Base-by-base conservation (phyloP, 30 jellyfish, hydroid and myxozoan genomes). In the Pelagia noctiluca region DNA sequence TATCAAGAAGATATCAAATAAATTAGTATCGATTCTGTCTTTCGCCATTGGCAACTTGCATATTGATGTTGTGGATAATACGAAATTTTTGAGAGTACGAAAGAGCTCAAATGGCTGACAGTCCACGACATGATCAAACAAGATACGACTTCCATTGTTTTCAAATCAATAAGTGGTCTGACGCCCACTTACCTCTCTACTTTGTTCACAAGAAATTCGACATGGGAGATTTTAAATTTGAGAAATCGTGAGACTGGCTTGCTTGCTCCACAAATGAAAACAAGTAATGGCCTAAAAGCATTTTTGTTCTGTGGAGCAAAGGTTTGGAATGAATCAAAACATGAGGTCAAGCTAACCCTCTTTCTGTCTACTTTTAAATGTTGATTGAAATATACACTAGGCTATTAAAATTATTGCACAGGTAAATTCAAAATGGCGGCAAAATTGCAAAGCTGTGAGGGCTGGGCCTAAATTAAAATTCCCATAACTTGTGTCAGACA, bases 121-220 rank as follows among this genome's bases (percentile, higher is more conserved):
- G 69, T 53, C 69, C 69, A 53, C 32, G 69, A 53, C 69, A 53
- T 53, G 69, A 53, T 53, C 21, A 53, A 53, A 53, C 69, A 53
- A 53, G 69, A 53, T 29, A 53, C 69, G 21, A 33, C 11, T 53
- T 19, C 3, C 16, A 53, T 53, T 53, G 69, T 53, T 53, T 53
- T 53, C 69, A 53, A 53, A 53, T 53, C 69, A 53, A 13, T 53
- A 53, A 53, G 25, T 53, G 69, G 69, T 53, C 69, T 2, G 21
- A 5, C 69, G 69, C 69, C 69, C 21, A 53, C 18, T 19, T 53
- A 53, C 25, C 69, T 53, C 69, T 53, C 18, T 53, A 53, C 3
- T 53, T 53, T 53, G 3, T 53, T 53, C 3, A 53, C 69, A 33
- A 53, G 69, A 53, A 53, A 53, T 2, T 19, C 69, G 25, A 53